Conservation (phyloP, 2,797 vertebrate species). For the Adelosebastes latens region DNA sequence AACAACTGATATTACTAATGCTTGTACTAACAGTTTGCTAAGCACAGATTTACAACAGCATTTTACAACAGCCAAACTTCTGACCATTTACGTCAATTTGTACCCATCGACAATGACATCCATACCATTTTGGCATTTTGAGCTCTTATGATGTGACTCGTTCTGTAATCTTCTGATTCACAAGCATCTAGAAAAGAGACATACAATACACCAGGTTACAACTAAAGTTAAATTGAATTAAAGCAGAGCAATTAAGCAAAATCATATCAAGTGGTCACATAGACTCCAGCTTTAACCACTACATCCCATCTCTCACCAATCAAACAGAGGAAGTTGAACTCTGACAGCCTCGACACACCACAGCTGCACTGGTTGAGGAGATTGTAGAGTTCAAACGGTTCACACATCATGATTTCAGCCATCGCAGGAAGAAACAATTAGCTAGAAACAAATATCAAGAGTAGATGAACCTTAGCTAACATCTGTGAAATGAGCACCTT, state of each 20-base stretch:
- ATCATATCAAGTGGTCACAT: background rate
- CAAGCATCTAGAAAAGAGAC: conserved; percentile 85
- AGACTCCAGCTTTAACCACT: background rate
- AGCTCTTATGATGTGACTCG: conserved; percentile 88
- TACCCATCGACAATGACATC: background rate
- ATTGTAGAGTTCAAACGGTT: conserved; percentile 86
- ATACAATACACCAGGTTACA: background rate
- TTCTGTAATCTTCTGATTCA: conserved; percentile 81
- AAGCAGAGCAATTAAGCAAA: too few relatives aligned
- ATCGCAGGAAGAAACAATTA: conserved; percentile 49
- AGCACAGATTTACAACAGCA: background rate
- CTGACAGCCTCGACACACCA: conserved; percentile 79
- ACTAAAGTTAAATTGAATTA: background rate
- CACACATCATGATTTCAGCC: conserved; percentile 80
- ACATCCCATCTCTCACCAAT: conserved; percentile 82
- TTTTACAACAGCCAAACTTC: background rate
- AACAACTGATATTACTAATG: too few relatives aligned
- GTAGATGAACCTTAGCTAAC: too few relatives aligned
- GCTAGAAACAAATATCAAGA: background rate
- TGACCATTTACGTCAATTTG: too few relatives aligned
- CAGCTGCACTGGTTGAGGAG: conserved; percentile 83
- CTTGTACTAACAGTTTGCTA: background rate
- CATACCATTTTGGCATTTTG: conserved; percentile 81
- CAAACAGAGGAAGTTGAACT: conserved; percentile 88
- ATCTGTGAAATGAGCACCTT: background rate